Evolutionary conservation across 2,888 invertebrate species (phyloP), one percentile per base, ranked within the genome.

Genomic region (Lochmaea crataegi): DNA sequence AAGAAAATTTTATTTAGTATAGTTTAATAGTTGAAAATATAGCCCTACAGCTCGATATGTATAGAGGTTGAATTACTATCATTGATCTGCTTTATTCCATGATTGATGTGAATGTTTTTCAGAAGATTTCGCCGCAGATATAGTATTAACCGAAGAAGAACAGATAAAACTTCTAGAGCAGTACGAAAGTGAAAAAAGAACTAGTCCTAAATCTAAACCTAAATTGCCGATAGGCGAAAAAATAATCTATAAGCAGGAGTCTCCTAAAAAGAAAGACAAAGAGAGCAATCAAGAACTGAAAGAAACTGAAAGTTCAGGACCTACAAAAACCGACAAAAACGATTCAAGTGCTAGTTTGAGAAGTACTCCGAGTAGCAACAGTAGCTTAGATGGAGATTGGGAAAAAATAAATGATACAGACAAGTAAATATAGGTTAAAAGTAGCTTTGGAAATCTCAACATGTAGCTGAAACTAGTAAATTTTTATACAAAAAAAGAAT

Each of bases 61-160:
- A 11, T 7, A 38, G 9, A 38, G 32, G 32, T 38, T 38, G 32
- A 7, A 32, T 4, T 6, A 5, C 32, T 32, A 32, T 32, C 32
- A 38, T 38, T 38, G 32, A 38, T 7, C 2, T 42, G 12, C 18
- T 42, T 51, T 1, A 26, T 65, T 12, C 10, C 14, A 26, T 38
- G 32, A 14, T 65, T 45, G 38, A 45, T 16, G 22, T 10, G 41
- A 42, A 57, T 68, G 14, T 60, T 51, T 86, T 88, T 78, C 87
- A 90, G 91, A 91, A 87, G 91, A 92, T 84, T 91, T 92, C 86
- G 89, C 90, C 56, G 86, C 88, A 79, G 90, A 91, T 84, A 88
- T 92, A 72, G 92, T 92, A 85, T 85, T 93, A 69, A 90, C 92
- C 5, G 93, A 93, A 85, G 93, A 92, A 85, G 91, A 93, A 81